Evolutionary conservation across 1,140 invertebrate genomes (phyloP).

Genomic region (Zaprionus nigranus): DNA sequence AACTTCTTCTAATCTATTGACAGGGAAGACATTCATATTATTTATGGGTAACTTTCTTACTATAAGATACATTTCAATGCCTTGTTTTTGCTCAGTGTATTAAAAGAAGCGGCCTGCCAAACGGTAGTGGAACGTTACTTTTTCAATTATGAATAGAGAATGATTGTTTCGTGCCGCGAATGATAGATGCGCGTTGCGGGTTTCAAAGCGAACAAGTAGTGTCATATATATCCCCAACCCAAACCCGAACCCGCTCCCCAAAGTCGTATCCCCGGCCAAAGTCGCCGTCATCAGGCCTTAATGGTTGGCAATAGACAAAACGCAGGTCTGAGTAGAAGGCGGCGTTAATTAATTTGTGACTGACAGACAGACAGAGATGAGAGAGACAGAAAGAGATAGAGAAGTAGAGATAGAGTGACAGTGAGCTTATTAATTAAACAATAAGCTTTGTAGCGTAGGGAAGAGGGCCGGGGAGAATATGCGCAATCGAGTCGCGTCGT

Average conservation of each 20-base stretch:
- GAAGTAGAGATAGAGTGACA: constrained; percentile 32
- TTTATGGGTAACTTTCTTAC: too few species aligned
- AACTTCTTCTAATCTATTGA: too few species aligned
- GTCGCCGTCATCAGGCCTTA: constrained; percentile 58
- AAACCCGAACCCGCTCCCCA: neutral
- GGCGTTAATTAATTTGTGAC: constrained; percentile 74
- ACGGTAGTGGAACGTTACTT: constrained; percentile 75
- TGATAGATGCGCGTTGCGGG: constrained; percentile 47
- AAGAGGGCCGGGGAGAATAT: neutral
- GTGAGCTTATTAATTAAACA: constrained; percentile 73
- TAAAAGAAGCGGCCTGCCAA: constrained; percentile 47
- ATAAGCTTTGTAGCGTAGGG: constrained; percentile 39
- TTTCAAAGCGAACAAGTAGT: constrained; percentile 20
- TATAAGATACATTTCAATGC: neutral
- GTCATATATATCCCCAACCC: neutral
- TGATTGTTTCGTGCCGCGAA: constrained; percentile 63
- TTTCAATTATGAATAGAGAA: constrained; percentile 82
- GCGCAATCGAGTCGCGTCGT: constrained; percentile 30
- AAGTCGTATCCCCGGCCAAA: constrained; percentile 4
- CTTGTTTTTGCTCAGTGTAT: constrained; percentile 11
- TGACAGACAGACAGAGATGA: constrained; percentile 46
- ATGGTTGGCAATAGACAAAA: constrained; percentile 52
- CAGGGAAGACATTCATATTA: too few species aligned
- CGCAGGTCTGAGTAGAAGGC: constrained; percentile 25
- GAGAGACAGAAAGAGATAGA: constrained; percentile 28